phyloP scores from a whole-genome alignment of 1,140 invertebrate genomes.

The Zaprionus davidi region DNA sequence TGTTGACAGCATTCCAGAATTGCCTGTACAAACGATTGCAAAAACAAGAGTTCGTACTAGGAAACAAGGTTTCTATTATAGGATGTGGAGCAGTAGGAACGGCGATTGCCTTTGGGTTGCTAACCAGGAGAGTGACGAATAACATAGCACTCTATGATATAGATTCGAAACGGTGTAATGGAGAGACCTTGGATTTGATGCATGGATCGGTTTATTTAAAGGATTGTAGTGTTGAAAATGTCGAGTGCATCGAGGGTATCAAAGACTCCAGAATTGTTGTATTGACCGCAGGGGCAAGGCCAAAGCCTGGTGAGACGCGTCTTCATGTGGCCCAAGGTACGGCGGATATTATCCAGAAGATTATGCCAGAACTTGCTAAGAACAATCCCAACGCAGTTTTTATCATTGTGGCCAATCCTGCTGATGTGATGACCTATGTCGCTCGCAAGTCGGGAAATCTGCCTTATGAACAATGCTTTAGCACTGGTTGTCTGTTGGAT shows the following conservation, averaged over 20 bases:
- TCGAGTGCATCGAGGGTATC: constrained; percentile 88
- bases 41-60: neutral
- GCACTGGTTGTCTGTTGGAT: constrained; percentile 95
- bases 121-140: constrained; percentile 31
- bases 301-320: constrained; percentile 92
- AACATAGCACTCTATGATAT: constrained; percentile 26
- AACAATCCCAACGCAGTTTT: constrained; percentile 93
- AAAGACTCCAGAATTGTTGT: constrained; percentile 92
- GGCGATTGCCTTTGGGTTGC: constrained; percentile 16
- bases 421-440: constrained; percentile 94
- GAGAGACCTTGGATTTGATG: constrained; percentile 33
- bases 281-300: constrained; percentile 91
- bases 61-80: constrained; percentile 44
- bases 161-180: constrained; percentile 1
- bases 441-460: constrained; percentile 94
- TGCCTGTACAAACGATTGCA: constrained; percentile 26
- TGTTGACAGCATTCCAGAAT: constrained; percentile 21
- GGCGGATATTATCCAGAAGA: constrained; percentile 92
- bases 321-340: constrained; percentile 92
- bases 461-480: constrained; percentile 92
- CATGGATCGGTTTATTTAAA: constrained; percentile 43
- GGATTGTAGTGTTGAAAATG: constrained; percentile 21
- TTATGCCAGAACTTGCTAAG: constrained; percentile 91
- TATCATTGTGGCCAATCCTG: constrained; percentile 93
- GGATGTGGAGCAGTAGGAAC: constrained; percentile 46